Evolutionary conservation across 2,797 vertebrate species (phyloP).

Genomic region (Cryptoblepharus egeriae): DNA sequence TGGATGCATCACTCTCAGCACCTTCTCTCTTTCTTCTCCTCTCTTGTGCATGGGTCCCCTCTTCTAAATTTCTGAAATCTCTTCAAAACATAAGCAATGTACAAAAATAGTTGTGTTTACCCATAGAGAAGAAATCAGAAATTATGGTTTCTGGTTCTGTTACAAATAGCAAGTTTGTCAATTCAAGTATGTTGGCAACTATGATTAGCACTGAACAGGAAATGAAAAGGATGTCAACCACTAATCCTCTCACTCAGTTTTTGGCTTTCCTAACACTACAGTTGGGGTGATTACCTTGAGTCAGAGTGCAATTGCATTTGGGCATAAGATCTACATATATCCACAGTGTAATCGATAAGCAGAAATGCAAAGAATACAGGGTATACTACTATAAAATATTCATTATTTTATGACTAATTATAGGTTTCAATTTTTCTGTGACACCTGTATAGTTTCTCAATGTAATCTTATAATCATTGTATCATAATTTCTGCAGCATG

Average conservation of each 20-base stretch:
- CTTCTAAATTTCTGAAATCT: not conserved
- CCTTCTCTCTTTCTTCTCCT: not conserved
- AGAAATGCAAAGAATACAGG: not conserved
- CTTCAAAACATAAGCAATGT: not conserved
- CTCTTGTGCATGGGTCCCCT: not conserved
- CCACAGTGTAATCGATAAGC: not conserved
- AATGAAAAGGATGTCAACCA: not conserved
- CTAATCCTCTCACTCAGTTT: too few relatives aligned
- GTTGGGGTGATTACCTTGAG: conserved; percentile 42
- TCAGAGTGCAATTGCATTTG: conserved; percentile 22
- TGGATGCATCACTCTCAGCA: not conserved
- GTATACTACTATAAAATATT: not conserved
- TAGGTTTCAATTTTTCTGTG: not conserved
- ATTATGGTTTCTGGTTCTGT: not conserved
- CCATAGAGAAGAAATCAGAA: not conserved
- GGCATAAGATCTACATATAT: conserved; percentile 8
- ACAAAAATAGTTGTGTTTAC: not conserved
- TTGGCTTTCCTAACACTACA: conserved; percentile 1
- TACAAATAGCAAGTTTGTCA: not conserved
- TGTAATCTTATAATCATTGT: not conserved
- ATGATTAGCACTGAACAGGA: not conserved
- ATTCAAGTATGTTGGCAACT: not conserved
- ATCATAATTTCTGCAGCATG: not conserved
- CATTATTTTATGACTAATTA: not conserved
- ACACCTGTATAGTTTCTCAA: not conserved